phyloP scores from a whole-genome alignment of 1,140 invertebrate genomes.

The Ceratosolen solmsi region DNA sequence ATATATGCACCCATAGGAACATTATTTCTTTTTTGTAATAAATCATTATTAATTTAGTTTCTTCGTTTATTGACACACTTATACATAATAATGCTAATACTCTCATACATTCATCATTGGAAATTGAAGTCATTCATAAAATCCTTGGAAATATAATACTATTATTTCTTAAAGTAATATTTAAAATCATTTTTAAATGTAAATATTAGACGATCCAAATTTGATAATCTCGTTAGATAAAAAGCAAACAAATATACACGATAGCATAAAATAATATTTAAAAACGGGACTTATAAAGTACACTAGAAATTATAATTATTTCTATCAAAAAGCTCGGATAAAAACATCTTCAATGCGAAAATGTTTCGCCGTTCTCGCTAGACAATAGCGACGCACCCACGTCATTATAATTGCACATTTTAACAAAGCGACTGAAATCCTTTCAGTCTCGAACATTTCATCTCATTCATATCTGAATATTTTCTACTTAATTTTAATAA shows the following conservation, averaged over 20 bases:
- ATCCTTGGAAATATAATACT: no score
- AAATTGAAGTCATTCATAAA: no score
- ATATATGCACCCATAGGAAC: no score
- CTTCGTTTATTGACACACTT: no score
- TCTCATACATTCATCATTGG: no score
- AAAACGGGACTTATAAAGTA: neutral
- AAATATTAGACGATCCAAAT: no score
- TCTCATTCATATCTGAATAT: neutral
- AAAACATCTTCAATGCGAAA: neutral
- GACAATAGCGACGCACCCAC: neutral
- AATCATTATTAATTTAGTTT: no score
- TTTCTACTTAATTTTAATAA: neutral
- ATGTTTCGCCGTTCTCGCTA: neutral
- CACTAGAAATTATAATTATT: neutral
- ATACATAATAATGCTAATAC: no score
- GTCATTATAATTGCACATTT: neutral
- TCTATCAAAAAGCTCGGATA: neutral
- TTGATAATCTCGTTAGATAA: no score
- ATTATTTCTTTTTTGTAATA: no score
- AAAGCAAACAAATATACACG: neutral
- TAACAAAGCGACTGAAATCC: neutral
- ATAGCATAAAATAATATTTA: neutral
- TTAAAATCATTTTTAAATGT: no score
- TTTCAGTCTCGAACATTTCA: neutral
- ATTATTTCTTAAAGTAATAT: no score